A percentile compares a stretch with the other conserved stretches of the same genome.
Evolutionary conservation across 1,140 invertebrate species (phyloP).

Genomic region (Lutraria rhynchaena): DNA sequence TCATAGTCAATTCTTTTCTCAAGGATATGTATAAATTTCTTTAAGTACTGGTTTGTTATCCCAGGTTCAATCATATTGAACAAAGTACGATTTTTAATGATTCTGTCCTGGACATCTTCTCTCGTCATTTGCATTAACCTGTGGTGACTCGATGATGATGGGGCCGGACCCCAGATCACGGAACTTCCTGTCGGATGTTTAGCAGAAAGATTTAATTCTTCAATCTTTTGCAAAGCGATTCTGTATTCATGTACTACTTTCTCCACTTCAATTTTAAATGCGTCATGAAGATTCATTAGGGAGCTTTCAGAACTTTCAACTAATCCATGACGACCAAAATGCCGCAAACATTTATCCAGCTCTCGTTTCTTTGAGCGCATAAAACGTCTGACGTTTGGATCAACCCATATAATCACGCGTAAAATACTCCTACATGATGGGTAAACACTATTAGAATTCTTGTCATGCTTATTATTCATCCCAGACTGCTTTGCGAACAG

Average conservation of each 20-base stretch:
- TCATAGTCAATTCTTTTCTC: constrained; percentile 87
- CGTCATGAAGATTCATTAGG: constrained; percentile 85
- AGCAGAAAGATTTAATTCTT: constrained; percentile 87
- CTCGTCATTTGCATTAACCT: constrained; percentile 91
- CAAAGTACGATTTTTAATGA: constrained; percentile 95
- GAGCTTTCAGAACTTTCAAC: constrained; percentile 86
- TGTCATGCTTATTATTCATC: constrained; percentile 81
- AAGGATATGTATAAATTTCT: constrained; percentile 85
- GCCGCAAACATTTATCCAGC: constrained; percentile 92
- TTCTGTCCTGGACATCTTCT: constrained; percentile 88
- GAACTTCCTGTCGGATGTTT: constrained; percentile 78
- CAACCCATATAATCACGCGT: constrained; percentile 84
- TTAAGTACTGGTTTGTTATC: constrained; percentile 84
- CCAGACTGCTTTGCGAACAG: constrained; percentile 87
- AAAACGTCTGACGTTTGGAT: constrained; percentile 85
- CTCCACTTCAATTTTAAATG: constrained; percentile 91
- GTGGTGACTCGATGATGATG: constrained; percentile 94
- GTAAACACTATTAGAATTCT: constrained; percentile 83
- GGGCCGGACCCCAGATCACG: constrained; percentile 88
- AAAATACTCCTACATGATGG: constrained; percentile 85
- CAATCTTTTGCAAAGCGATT: constrained; percentile 92
- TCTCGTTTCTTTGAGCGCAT: constrained; percentile 87
- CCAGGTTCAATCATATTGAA: constrained; percentile 91
- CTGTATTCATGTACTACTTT: constrained; percentile 93
- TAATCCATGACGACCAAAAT: constrained; percentile 92